phyloP scores from a whole-genome alignment of 1,140 invertebrate species.

The Thereuonema tuberculata region DNA sequence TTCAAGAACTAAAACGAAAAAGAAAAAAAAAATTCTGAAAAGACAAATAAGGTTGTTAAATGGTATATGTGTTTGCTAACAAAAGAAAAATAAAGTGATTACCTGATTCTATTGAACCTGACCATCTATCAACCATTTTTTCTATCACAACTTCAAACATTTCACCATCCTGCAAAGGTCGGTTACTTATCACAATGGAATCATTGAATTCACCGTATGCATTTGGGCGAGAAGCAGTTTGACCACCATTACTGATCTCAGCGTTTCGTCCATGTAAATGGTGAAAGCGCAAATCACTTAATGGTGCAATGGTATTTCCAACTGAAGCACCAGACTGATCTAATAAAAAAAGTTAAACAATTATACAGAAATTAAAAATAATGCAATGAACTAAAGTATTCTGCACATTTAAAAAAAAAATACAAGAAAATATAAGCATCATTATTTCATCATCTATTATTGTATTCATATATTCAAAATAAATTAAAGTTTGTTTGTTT shows the following conservation, averaged over 20 bases:
- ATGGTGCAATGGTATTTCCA: not conserved
- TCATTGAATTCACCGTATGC: conserved; percentile 86
- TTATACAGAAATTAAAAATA: too few species aligned
- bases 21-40: conserved; percentile 21
- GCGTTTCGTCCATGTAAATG: conserved; percentile 78
- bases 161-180: conserved; percentile 73
- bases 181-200: conserved; percentile 78
- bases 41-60: conserved; percentile 8
- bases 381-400: too few species aligned
- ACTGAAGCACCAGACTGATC: not conserved
- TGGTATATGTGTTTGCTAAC: not conserved
- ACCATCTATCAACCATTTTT: conserved; percentile 82
- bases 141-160: conserved; percentile 86
- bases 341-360: too few species aligned
- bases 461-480: too few species aligned
- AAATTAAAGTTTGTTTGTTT: too few species aligned
- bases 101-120: conserved; percentile 74
- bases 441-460: too few species aligned
- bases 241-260: conserved; percentile 64
- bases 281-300: conserved; percentile 69
- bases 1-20: conserved; percentile 3
- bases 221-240: conserved; percentile 68
- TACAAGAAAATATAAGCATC: too few species aligned
- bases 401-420: too few species aligned
- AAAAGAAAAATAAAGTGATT: conserved; percentile 9